Base-by-base conservation (phyloP, 2,888 invertebrate genomes). In the Zygogramma bicolorata region DNA sequence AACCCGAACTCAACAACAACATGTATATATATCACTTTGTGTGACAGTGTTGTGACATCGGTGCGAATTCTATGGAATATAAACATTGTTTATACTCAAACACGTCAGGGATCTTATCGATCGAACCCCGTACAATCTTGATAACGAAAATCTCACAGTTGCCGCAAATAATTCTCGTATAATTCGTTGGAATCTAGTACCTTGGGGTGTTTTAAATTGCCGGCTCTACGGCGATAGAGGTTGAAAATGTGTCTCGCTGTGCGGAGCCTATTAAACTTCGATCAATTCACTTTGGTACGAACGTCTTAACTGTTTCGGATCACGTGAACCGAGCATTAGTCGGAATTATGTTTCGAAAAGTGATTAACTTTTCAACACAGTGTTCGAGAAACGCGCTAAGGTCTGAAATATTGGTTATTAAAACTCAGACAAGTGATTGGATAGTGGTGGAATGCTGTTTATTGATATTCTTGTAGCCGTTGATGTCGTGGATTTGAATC, bases 341-440 rank as follows among this genome's bases (percentile, higher is more conserved):
- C n/a, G 13, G 15, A 53, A 53, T 25, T 53, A 27, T 53, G 7
- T 25, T 53, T 7, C n/a, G 53, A 27, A 27, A n/a, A 15, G 27
- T 53, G 27, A 53, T 53, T 53, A 53, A 53, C 27, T 53, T 53
- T 53, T 27, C 22, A 53, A 53, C 53, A 27, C 22, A n/a, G 22
- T 53, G 6, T 25, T 6, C 25, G 25, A 53, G 25, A 27, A 22
- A 53, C 22, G 25, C 53, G 5, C 22, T 25, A 1, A 8, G n/a
- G 53, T 7, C 27, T 53, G 53, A 53, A 25, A 53, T 25, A 53
- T 25, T 46, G 46, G 8, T 18, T 15, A 46, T 46, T 46, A 53
- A 53, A 53, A 53, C 53, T 53, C 27, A 25, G 7, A 13, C 15
- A 13, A 27, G 13, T n/a, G 53, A 53, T 53, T 10, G 27, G 25